Evolutionary conservation across 2,888 invertebrate species (phyloP).

Genomic region (Entomobrya proxima): DNA sequence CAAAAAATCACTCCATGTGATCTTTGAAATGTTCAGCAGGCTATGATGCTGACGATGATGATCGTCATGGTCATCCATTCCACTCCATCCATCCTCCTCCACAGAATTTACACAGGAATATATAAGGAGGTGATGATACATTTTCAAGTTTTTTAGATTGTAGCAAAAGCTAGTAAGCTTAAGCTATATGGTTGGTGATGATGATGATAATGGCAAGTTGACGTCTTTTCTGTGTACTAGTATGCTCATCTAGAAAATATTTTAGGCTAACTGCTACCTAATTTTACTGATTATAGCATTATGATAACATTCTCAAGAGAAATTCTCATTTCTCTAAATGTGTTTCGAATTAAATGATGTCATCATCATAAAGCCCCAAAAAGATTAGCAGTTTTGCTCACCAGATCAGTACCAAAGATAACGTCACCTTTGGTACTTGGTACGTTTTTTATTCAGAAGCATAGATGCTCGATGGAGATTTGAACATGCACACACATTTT

Average conservation of each 20-base stretch:
- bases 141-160: neutral
- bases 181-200: neutral
- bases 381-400: neutral
- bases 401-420: neutral
- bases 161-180: neutral
- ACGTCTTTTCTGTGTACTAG: no score
- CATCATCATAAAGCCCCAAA: neutral
- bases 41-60: no score
- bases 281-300: constrained; percentile 16
- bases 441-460: neutral
- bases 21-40: no score
- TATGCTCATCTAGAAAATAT: no score
- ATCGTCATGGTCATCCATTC: constrained; percentile 1
- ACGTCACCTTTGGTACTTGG: neutral
- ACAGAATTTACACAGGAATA: neutral
- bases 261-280: neutral
- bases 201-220: neutral
- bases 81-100: constrained; percentile 39
- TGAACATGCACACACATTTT: constrained; percentile 6
- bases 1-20: constrained; percentile 49
- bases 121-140: constrained; percentile 33
- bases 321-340: neutral
- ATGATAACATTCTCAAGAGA: neutral
- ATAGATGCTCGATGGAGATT: neutral
- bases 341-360: neutral